Percentiles rank a stretch among this genome's conserved stretches.
phyloP scores from a whole-genome alignment of 2,113 vertebrate species.

The Zosterops lateralis region DNA sequence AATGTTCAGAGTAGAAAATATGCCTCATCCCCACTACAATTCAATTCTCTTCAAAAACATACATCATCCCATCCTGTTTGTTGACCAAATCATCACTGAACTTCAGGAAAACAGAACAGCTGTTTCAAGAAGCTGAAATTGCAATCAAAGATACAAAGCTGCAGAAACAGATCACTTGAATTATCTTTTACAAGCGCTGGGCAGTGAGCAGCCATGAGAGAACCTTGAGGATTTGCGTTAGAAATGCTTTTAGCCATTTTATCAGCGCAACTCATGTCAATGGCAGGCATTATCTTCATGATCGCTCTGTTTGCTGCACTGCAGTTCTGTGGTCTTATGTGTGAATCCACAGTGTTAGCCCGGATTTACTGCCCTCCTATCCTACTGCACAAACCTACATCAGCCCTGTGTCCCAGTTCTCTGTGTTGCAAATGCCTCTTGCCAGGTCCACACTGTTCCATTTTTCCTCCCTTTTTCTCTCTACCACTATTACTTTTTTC shows the following conservation, averaged over 20 bases:
- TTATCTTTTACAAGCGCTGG: not conserved
- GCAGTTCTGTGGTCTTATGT: not conserved
- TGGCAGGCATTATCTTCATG: not conserved
- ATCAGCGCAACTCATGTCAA: not conserved
- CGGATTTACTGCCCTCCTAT: conserved; percentile 25
- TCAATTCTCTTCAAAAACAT: not conserved
- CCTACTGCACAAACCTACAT: not conserved
- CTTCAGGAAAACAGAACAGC: not conserved
- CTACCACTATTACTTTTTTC: not conserved
- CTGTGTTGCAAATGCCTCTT: not conserved
- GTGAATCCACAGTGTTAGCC: not conserved
- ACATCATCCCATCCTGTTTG: not conserved
- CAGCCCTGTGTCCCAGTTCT: not conserved
- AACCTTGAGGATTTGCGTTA: not conserved
- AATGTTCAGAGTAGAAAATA: not conserved
- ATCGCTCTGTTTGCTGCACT: not conserved
- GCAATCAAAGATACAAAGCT: not conserved
- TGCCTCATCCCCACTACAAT: not conserved
- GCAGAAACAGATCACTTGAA: not conserved
- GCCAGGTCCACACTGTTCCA: not conserved
- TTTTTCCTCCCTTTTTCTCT: not conserved
- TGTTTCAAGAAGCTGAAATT: not conserved
- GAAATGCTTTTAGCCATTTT: not conserved
- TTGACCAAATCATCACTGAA: not conserved
- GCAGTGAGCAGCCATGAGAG: not conserved